Evolutionary conservation across 2,797 vertebrate genomes (phyloP), one percentile per base, ranked within the genome.

Genomic region (Hozukius guyotensis): DNA sequence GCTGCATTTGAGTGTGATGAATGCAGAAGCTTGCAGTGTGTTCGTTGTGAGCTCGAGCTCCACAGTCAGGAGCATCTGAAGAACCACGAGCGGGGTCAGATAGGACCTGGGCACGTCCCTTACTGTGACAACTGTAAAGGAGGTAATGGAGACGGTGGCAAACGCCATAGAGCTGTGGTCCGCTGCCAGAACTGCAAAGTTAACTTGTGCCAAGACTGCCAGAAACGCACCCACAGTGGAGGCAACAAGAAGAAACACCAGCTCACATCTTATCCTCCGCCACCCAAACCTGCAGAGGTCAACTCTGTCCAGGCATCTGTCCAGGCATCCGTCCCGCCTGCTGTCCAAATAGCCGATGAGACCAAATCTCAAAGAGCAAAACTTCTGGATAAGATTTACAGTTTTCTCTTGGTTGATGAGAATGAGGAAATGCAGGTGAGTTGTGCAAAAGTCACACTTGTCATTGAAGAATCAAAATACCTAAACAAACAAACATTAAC

Each of bases 371-470:
- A 89, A 79, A 96, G 90, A 82, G 95, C 91, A 74, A 97, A 94
- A 91, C 96, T 93, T 22, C 68, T 98, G 60, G 98, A 98, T 88
- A 97, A 96, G 70, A 96, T 98, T 74, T 94, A 93, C 88, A 99
- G 98, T 93, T 99, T 99, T 86, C 97, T 99, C 59, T 89, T 99
- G 71, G 98, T 99, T 68, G 97, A 99, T 88, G 97, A 99, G 92
- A 99, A 97, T 31, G 98, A 99, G 73, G 97, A 98, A 80, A 98
- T 99, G 96, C 98, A 99, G 97, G 98, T 99, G 90, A 94, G 95
- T 60, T 69, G 16, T 34, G 11, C 32, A 57, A 24, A 42, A 46
- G 11, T 12, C 16, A 52, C 5, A 14, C 22, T 62, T 46, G 7
- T 24, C 31, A 12, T 56, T 64, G 22, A 49, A 31, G 2, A 57